Evolutionary conservation across 2,888 invertebrate species (phyloP).

Genomic region (Rhorus exstirpatorius): DNA sequence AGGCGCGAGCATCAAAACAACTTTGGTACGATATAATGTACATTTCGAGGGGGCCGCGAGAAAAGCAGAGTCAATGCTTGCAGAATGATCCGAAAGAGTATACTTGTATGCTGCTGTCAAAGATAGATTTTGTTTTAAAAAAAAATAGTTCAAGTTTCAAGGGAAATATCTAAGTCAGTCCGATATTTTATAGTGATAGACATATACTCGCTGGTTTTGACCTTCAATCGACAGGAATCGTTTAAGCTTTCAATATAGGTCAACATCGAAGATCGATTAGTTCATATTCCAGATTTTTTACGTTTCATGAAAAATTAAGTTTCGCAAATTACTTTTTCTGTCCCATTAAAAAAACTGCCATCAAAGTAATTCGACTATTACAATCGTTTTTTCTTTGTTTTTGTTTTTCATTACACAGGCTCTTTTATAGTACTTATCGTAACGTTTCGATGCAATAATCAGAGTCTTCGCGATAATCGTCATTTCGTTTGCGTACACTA

Average conservation of each 20-base stretch:
- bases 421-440: no score
- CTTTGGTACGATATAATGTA: constrained; percentile 37
- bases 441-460: no score
- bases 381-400: not conserved
- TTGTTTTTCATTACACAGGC: not conserved
- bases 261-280: not conserved
- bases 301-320: not conserved
- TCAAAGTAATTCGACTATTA: not conserved
- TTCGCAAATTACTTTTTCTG: not conserved
- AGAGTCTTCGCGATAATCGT: no score
- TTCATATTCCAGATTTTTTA: not conserved
- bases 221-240: not conserved
- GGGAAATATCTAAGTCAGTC: not conserved
- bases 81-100: constrained; percentile 14
- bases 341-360: not conserved
- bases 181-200: not conserved
- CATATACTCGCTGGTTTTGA: not conserved
- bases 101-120: constrained; percentile 5
- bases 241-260: not conserved
- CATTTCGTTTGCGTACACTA: no score
- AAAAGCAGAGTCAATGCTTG: constrained; percentile 8
- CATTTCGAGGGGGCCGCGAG: constrained; percentile 7
- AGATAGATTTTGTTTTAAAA: constrained; percentile 22
- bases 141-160: not conserved
- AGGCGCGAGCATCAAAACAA: constrained; percentile 50